Percentiles rank a stretch among this genome's conserved stretches.
Conservation (phyloP, 2,113 vertebrate species). For the Corythoichthys haematopterus region DNA sequence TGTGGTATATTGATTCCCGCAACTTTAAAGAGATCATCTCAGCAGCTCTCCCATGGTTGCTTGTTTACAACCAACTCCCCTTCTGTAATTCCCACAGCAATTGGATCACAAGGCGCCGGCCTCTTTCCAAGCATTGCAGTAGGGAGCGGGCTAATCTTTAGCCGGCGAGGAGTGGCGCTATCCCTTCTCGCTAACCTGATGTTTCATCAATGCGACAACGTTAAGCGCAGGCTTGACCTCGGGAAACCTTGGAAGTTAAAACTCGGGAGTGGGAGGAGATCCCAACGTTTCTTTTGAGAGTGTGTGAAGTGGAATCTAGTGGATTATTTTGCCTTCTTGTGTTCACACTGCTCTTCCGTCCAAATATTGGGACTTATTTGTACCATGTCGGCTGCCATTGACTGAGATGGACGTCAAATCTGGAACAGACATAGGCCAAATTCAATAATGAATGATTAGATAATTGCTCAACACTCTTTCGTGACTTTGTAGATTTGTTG, state of each 20-base stretch:
- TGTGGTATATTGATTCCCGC: conserved; percentile 55
- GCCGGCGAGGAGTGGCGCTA: conserved; percentile 21
- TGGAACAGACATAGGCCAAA: no score
- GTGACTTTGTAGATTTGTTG: no score
- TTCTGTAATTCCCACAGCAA: conserved; percentile 51
- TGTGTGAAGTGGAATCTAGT: conserved; percentile 59
- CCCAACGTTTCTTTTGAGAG: conserved; percentile 53
- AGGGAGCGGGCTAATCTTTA: conserved; percentile 47
- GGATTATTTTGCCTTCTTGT: conserved; percentile 58
- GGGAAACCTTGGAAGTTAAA: conserved; percentile 44
- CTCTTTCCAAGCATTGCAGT: conserved; percentile 15
- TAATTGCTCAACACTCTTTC: no score
- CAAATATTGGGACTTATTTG: not conserved
- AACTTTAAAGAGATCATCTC: conserved; percentile 56
- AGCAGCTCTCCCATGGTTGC: conserved; percentile 48
- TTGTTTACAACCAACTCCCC: conserved; percentile 55
- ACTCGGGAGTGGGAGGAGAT: conserved; percentile 52
- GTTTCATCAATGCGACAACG: conserved; percentile 49
- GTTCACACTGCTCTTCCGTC: not conserved
- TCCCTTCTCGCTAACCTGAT: conserved; percentile 18
- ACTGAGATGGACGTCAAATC: not conserved
- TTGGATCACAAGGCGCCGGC: conserved; percentile 42
- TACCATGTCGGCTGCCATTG: not conserved
- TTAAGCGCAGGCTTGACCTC: conserved; percentile 44
- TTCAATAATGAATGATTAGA: no score